phyloP scores from a whole-genome alignment of 2,797 vertebrate species.

The Danio aesculapii region DNA sequence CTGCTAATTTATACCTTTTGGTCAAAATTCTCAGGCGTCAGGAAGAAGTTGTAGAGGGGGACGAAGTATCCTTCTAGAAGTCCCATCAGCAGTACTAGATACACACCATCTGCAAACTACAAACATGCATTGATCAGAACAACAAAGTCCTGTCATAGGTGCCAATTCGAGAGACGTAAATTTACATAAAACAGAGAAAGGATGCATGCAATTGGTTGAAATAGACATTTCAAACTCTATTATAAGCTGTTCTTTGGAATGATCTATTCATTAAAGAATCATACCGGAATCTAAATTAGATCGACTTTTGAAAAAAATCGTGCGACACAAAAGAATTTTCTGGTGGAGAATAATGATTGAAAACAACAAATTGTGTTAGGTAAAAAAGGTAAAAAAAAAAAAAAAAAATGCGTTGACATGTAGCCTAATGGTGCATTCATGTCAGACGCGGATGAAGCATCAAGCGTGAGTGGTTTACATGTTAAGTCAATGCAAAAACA shows the following conservation, averaged over 20 bases:
- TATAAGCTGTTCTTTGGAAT: background rate
- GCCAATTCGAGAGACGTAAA: background rate
- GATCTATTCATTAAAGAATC: background rate
- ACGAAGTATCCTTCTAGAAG: constrained; percentile 96
- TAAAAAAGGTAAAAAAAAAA: too few relatives aligned
- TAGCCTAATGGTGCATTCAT: too few relatives aligned
- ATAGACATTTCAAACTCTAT: background rate
- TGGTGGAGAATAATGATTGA: background rate
- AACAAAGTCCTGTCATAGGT: background rate
- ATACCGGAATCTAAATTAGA: background rate
- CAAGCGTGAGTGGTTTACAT: too few relatives aligned
- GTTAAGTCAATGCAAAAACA: too few relatives aligned
- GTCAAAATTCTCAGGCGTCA: constrained; percentile 96
- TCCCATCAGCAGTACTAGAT: constrained; percentile 96
- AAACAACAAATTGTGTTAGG: background rate
- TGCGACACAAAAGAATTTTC: background rate
- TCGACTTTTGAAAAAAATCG: too few relatives aligned
- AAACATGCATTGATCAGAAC: constrained; percentile 2
- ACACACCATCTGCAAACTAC: constrained; percentile 98
- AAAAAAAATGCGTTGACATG: too few relatives aligned
- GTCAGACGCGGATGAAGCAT: too few relatives aligned
- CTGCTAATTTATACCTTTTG: constrained; percentile 87
- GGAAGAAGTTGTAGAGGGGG: constrained; percentile 94
- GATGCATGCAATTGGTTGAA: background rate
- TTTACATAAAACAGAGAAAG: constrained; percentile 6